These are phyloP conservation scores for Artibeus jamaicensis DNA, from an alignment of 2,797 vertebrate genomes.

Conservation along the genomic window DNA sequence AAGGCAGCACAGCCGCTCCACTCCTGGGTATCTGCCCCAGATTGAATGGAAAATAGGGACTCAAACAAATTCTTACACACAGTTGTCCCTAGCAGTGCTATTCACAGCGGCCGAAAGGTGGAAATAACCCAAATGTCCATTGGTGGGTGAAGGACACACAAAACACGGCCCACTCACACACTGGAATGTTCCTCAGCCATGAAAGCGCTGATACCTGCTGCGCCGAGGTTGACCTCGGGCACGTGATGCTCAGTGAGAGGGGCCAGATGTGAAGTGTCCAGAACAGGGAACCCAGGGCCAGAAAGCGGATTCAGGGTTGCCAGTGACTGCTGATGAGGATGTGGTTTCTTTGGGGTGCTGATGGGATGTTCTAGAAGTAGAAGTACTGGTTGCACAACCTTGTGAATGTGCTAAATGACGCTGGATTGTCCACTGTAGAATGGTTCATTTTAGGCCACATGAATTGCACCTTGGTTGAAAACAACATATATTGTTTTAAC, in stretches of 20 bases:
- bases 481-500: background rate
- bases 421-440: background rate
- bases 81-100: background rate
- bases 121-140: background rate
- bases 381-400: background rate
- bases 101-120: background rate
- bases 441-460: background rate
- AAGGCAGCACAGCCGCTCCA: background rate
- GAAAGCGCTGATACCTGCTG: fast-evolving
- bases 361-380: background rate
- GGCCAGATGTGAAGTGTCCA: background rate
- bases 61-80: background rate
- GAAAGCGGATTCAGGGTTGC: background rate
- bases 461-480: background rate
- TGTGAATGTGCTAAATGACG: background rate
- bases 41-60: background rate
- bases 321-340: background rate
- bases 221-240: fast-evolving
- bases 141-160: background rate
- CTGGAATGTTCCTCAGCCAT: fast-evolving
- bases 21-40: background rate
- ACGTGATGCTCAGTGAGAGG: background rate
- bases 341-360: background rate
- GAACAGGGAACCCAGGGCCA: background rate
- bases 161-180: background rate